A percentile compares a stretch with the other conserved stretches of the same genome.
Conservation (phyloP, 2,888 invertebrate species). For the Patella caerulea region DNA sequence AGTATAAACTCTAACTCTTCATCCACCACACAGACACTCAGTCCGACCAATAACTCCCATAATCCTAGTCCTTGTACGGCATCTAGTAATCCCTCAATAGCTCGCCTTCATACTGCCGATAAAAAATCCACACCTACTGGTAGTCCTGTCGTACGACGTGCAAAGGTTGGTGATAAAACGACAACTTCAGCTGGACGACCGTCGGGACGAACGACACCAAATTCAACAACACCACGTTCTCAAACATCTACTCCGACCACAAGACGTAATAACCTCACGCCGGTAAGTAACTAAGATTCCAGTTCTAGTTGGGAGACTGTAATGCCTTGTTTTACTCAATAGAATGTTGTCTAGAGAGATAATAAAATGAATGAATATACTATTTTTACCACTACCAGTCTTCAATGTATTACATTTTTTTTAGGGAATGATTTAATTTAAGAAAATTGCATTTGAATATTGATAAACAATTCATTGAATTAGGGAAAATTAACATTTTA, state of each 20-base stretch:
- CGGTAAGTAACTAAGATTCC: constrained; percentile 34
- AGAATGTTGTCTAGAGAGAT: no score
- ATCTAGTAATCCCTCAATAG: constrained; percentile 26
- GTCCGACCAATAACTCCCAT: constrained; percentile 26
- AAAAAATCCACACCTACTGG: constrained; percentile 26
- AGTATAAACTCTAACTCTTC: constrained; percentile 19
- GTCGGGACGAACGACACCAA: constrained; percentile 1
- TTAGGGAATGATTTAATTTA: no score
- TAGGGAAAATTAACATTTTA: no score
- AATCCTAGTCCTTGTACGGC: constrained; percentile 25
- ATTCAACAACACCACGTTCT: neutral
- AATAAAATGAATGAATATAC: no score
- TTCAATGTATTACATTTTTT: no score
- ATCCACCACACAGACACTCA: constrained; percentile 15
- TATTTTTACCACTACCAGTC: no score
- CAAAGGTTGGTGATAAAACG: constrained; percentile 31
- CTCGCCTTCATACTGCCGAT: constrained; percentile 21
- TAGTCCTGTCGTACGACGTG: constrained; percentile 35
- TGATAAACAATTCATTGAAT: no score
- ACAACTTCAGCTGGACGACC: neutral
- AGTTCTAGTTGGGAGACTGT: no score
- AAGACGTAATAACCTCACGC: constrained; percentile 44
- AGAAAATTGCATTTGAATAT: no score
- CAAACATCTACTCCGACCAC: constrained; percentile 19
- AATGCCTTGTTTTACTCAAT: no score